phyloP scores from a whole-genome alignment of 2,888 invertebrate genomes.

The Zaprionus bogoriensis region DNA sequence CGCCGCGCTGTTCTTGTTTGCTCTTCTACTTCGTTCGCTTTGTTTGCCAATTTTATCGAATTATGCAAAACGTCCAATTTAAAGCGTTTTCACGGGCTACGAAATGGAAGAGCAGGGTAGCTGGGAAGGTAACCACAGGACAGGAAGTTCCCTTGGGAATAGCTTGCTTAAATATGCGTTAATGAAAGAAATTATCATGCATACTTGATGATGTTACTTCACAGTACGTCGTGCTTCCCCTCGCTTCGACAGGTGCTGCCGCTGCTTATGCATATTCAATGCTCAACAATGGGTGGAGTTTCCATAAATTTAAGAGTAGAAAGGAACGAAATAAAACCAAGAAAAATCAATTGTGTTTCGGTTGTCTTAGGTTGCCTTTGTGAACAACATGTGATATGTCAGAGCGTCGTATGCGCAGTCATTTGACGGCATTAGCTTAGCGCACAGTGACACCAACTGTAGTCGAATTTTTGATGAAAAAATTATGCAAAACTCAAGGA shows the following conservation, averaged over 20 bases:
- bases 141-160: slow-evolving; percentile 8
- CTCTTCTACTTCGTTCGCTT: slow-evolving; percentile 21
- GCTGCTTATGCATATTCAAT: slow-evolving; percentile 59
- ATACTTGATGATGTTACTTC: slow-evolving; percentile 54
- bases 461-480: not conserved
- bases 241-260: not conserved
- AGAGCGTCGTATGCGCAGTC: not conserved
- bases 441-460: slow-evolving; percentile 1
- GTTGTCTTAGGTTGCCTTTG: slow-evolving; percentile 12
- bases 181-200: slow-evolving; percentile 73
- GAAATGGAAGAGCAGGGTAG: not conserved
- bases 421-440: not conserved
- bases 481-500: not conserved
- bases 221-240: not conserved
- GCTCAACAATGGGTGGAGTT: slow-evolving; percentile 31
- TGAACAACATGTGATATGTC: slow-evolving; percentile 1
- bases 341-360: slow-evolving; percentile 10
- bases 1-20: slow-evolving; percentile 36
- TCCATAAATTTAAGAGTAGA: slow-evolving; percentile 48
- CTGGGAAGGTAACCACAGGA: not conserved
- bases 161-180: slow-evolving; percentile 67
- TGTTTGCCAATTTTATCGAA: slow-evolving; percentile 66
- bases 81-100: slow-evolving; percentile 5
- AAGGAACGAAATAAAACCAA: slow-evolving; percentile 4
- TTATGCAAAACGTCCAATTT: slow-evolving; percentile 60